These are phyloP conservation scores for Pandemis cinnamomeana DNA, from an alignment of 2,888 invertebrate genomes.

Conservation along the genomic window DNA sequence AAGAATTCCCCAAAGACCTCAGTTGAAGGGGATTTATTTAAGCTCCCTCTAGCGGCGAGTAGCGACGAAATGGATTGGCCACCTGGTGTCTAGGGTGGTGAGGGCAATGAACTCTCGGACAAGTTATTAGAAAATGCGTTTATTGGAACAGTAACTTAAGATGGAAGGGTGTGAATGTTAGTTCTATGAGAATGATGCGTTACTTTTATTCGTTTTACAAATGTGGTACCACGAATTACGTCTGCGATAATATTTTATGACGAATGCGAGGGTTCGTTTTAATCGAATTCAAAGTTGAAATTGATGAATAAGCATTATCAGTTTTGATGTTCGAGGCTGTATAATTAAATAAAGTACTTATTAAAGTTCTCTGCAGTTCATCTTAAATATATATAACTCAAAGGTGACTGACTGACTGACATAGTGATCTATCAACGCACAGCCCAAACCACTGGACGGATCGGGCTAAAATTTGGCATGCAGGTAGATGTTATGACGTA, in stretches of 20 bases:
- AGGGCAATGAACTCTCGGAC: constrained; percentile 29
- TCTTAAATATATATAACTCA: too few relatives aligned
- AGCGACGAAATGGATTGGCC: constrained; percentile 35
- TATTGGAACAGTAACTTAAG: constrained; percentile 35
- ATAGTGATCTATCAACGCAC: too few relatives aligned
- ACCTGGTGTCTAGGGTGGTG: constrained; percentile 36
- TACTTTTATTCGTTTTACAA: background rate
- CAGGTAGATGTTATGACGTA: too few relatives aligned
- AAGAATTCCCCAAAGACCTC: constrained; percentile 22
- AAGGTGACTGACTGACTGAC: too few relatives aligned
- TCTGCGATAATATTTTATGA: background rate
- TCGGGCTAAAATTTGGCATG: too few relatives aligned
- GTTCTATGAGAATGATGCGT: constrained; percentile 11
- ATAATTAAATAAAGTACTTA: too few relatives aligned
- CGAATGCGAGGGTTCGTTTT: background rate
- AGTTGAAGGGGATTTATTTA: constrained; percentile 35
- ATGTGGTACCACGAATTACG: background rate
- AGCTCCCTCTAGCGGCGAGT: constrained; percentile 32
- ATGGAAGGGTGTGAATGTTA: constrained; percentile 29
- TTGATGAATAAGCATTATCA: too few relatives aligned
- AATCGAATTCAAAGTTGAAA: background rate
- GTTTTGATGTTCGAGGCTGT: too few relatives aligned
- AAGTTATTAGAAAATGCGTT: constrained; percentile 31
- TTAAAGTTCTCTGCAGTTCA: too few relatives aligned
- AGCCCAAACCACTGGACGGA: too few relatives aligned